Conservation (phyloP, 2,888 invertebrate genomes). For the Dioctria rufipes region DNA sequence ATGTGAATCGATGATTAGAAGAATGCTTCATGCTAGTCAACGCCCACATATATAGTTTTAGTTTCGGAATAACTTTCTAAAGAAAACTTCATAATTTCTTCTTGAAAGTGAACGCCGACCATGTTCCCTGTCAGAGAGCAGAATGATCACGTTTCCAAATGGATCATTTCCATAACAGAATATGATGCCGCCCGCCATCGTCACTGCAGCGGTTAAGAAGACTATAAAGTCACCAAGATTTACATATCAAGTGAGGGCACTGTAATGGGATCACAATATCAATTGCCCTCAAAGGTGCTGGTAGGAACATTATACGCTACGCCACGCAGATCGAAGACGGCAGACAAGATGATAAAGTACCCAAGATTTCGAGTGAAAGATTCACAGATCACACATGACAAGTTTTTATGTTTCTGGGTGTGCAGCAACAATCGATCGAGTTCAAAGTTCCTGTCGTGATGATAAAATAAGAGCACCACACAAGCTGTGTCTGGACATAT, state of each 20-base stretch:
- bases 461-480: constrained; percentile 14
- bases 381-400: constrained; percentile 29
- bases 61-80: constrained; percentile 34
- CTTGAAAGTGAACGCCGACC: constrained; percentile 39
- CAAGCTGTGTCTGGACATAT: background rate
- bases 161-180: constrained; percentile 20
- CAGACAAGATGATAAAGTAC: constrained; percentile 24
- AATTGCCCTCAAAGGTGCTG: constrained; percentile 40
- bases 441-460: constrained; percentile 31
- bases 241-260: constrained; percentile 3
- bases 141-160: constrained; percentile 29
- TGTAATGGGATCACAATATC: constrained; percentile 28
- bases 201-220: constrained; percentile 14
- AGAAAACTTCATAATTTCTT: constrained; percentile 22
- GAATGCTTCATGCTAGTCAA: background rate
- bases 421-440: constrained; percentile 19
- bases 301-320: background rate
- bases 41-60: constrained; percentile 13
- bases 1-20: background rate
- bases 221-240: constrained; percentile 30
- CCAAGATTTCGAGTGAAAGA: constrained; percentile 13
- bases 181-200: constrained; percentile 1
- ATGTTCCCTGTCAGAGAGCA: constrained; percentile 11
- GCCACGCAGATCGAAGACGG: background rate
- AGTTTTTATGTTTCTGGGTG: constrained; percentile 27